Evolutionary conservation across 2,113 vertebrate species (phyloP), one percentile per base, ranked within the genome.

Genomic region (Tyrannus savana): DNA sequence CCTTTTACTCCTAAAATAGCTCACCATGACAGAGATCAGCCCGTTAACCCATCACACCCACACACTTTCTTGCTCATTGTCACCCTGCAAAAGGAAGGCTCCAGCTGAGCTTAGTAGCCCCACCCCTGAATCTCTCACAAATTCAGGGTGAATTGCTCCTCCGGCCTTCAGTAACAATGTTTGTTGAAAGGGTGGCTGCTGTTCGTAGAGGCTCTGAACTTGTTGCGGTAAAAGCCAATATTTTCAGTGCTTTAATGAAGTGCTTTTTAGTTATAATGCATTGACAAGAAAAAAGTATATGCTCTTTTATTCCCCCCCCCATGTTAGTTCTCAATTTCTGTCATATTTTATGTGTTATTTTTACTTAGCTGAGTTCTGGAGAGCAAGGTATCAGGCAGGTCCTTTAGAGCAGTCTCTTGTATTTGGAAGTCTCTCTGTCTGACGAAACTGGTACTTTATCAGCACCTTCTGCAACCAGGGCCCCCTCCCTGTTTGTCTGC

Each of bases 141-240:
- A 86, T 81, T 66, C 27, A 7, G 60, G n/a, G 77, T 39, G 21
- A 42, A 58, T 9, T 10, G 14, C 23, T 4, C 2, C 2, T 9
- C 6, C 1, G 0, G 0, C 3, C 0, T 21, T 7, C 14, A 5
- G 7, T 3, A 0, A 6, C 1, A 1, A 62, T 84, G 56, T 66
- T 84, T 67, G 17, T 46, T 42, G 14, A 62, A 30, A 60, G 17
- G 19, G 5, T 41, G 10, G 1, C 28, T 50, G 39, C 39, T 46
- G 0, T 13, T 24, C 60, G 4, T 1, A 19, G 30, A 3, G 25
- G 8, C 6, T 16, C 55, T n/a, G 28, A 18, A 7, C 2, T 6
- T 2, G 23, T 24, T 9, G 83, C 81, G 89, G 95, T 87, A 94
- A 87, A 49, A 63, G 7, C 3, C 10, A 18, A 2, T 24, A 3